Evolutionary conservation across 2,888 invertebrate genomes (phyloP).

Genomic region (Mesoligia furuncula): DNA sequence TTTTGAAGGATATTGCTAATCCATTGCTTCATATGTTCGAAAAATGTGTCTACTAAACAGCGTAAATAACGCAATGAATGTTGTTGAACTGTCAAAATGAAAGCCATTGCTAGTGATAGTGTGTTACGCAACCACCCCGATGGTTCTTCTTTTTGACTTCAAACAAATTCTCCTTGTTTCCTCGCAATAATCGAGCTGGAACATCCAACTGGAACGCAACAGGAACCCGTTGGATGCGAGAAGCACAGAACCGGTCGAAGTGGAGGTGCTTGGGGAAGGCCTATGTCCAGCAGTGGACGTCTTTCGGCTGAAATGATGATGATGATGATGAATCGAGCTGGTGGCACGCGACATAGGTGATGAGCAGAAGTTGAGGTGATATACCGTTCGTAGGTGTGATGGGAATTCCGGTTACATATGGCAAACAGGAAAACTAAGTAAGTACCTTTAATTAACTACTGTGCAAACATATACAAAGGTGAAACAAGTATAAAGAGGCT

Average conservation of each 20-base stretch:
- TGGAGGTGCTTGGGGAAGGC: no score
- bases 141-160: constrained; percentile 12
- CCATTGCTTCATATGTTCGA: not conserved
- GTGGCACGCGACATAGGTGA: constrained; percentile 2
- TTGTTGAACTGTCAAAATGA: not conserved
- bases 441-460: not conserved
- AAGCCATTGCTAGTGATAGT: not conserved
- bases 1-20: not conserved
- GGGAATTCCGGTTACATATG: not conserved
- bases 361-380: constrained; percentile 24
- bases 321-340: constrained; percentile 6
- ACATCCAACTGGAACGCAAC: no score
- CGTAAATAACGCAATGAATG: not conserved
- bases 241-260: no score
- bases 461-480: no score
- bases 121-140: not conserved
- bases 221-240: no score
- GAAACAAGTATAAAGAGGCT: no score
- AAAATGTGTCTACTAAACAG: not conserved
- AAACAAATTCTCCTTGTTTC: constrained; percentile 42
- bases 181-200: constrained; percentile 6
- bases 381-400: not conserved
- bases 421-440: constrained; percentile 31
- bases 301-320: no score
- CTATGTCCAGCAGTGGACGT: no score